Evolutionary conservation across 2,888 invertebrate genomes (phyloP).

Genomic region (Chloroclystis v-ata): DNA sequence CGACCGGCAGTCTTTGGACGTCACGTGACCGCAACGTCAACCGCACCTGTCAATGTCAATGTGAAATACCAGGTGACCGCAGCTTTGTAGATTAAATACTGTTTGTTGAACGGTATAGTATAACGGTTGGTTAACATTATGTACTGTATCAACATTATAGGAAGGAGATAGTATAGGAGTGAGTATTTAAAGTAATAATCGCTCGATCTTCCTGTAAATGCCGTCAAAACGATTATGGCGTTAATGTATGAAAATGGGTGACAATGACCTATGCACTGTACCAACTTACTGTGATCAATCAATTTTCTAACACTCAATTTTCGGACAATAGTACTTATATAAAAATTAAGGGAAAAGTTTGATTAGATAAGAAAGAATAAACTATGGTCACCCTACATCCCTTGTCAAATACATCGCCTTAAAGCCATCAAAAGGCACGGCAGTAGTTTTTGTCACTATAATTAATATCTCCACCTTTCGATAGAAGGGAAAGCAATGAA

Average conservation of each 20-base stretch:
- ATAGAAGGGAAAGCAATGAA: conserved; percentile 32
- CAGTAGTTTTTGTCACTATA: conserved; percentile 56
- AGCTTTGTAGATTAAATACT: not conserved
- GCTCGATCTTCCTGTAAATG: no score
- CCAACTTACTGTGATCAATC: no score
- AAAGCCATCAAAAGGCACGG: conserved; percentile 47
- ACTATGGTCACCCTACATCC: conserved; percentile 28
- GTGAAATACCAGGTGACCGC: not conserved
- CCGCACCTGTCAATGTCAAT: conserved; percentile 2
- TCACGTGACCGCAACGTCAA: not conserved
- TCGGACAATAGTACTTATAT: no score
- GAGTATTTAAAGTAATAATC: no score
- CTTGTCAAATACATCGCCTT: conserved; percentile 59
- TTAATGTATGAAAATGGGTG: no score
- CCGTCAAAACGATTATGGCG: no score
- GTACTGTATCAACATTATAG: no score
- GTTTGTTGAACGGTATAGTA: not conserved
- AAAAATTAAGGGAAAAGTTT: no score
- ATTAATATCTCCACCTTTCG: conserved; percentile 53
- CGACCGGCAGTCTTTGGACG: not conserved
- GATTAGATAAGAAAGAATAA: not conserved
- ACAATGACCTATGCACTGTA: no score
- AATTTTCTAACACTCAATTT: no score
- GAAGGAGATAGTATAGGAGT: no score
- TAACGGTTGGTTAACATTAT: no score